Evolutionary conservation across 2,113 vertebrate species (phyloP).

Genomic region (Phalacrocorax carbo): DNA sequence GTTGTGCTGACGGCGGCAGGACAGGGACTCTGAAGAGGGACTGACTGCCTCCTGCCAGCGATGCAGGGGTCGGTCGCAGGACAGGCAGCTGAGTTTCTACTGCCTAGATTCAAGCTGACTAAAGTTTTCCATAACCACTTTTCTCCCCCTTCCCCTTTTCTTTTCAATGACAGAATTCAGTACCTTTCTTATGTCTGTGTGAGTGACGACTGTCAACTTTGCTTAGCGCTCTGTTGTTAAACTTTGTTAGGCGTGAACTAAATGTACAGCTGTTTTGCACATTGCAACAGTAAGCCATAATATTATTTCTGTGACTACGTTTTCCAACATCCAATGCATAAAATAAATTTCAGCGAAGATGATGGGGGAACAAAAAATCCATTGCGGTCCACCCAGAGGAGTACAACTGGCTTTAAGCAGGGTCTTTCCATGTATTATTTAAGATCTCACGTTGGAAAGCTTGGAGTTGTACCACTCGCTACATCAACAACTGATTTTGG

Average conservation of each 20-base stretch:
- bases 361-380: background rate
- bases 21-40: background rate
- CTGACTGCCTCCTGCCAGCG: background rate
- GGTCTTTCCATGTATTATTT: background rate
- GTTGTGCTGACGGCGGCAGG: background rate
- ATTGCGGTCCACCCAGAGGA: background rate
- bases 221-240: slow-evolving; percentile 16
- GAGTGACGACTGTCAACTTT: background rate
- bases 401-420: background rate
- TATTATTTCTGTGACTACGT: slow-evolving; percentile 4
- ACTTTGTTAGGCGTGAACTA: background rate
- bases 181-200: background rate
- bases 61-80: background rate
- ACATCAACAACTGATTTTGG: background rate
- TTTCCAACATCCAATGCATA: background rate
- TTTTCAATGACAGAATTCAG: background rate
- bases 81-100: background rate
- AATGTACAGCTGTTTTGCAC: slow-evolving; percentile 24
- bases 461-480: background rate
- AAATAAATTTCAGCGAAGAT: background rate
- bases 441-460: background rate
- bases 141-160: background rate
- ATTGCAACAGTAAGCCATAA: slow-evolving; percentile 12
- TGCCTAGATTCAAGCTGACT: background rate
- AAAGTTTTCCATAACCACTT: background rate